These are phyloP conservation scores for Mercenaria mercenaria DNA, from an alignment of 1,140 invertebrate species.

Conservation along the genomic window DNA sequence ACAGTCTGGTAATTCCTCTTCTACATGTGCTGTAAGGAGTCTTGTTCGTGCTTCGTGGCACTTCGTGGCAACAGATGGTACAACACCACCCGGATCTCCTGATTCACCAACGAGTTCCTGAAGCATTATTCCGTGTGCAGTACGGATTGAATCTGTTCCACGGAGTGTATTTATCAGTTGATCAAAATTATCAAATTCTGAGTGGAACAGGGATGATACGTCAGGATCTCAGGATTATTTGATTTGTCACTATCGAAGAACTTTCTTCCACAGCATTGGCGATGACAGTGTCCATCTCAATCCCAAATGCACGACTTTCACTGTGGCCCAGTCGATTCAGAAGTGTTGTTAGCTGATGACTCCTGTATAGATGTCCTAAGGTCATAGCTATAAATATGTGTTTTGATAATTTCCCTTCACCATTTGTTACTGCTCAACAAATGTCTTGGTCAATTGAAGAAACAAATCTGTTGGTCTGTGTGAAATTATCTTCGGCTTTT, in stretches of 20 bases:
- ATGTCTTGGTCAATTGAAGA: constrained; percentile 65
- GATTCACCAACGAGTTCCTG: constrained; percentile 35
- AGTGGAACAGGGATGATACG: constrained; percentile 67
- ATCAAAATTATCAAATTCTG: constrained; percentile 75
- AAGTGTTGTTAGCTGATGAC: constrained; percentile 53
- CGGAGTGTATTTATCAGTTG: constrained; percentile 64
- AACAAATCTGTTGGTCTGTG: constrained; percentile 30
- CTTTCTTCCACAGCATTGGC: constrained; percentile 56
- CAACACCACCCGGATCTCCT: background rate
- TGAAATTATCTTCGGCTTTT: no score
- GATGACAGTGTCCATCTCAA: constrained; percentile 56
- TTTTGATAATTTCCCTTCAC: constrained; percentile 68
- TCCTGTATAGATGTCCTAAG: constrained; percentile 65
- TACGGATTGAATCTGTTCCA: constrained; percentile 63
- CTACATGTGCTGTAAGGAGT: background rate
- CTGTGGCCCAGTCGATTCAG: constrained; percentile 48
- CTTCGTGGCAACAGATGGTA: background rate
- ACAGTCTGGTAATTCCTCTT: constrained; percentile 54
- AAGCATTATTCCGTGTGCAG: constrained; percentile 71
- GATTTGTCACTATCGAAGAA: constrained; percentile 59
- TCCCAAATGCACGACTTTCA: constrained; percentile 47
- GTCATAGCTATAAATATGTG: constrained; percentile 62
- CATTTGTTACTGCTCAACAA: constrained; percentile 57
- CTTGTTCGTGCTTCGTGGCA: background rate
- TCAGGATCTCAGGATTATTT: constrained; percentile 67